These are phyloP conservation scores for Fragum fragum DNA, from an alignment of 2,888 invertebrate genomes.

Conservation along the genomic window DNA sequence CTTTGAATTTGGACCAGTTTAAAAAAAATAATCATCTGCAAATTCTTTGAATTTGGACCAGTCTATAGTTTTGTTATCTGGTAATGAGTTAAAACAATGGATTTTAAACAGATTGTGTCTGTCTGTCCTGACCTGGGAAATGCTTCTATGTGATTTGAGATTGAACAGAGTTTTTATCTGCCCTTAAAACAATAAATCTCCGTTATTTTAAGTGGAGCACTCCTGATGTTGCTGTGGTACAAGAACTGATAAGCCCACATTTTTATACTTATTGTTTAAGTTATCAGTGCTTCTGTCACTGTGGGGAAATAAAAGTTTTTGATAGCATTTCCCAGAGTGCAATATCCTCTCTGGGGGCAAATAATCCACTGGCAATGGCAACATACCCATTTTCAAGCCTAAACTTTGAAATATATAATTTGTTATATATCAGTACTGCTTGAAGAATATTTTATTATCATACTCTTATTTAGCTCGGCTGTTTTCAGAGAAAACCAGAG, in stretches of 20 bases:
- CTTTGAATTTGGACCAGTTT: too few species aligned
- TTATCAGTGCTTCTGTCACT: slow-evolving; percentile 22
- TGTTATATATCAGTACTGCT: too few species aligned
- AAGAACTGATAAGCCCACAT: slow-evolving; percentile 20
- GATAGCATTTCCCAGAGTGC: slow-evolving; percentile 14
- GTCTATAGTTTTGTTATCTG: too few species aligned
- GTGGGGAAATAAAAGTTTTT: slow-evolving; percentile 7
- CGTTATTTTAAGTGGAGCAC: slow-evolving; percentile 23
- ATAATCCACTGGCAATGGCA: too few species aligned
- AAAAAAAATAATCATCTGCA: too few species aligned
- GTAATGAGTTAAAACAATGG: slow-evolving; percentile 8
- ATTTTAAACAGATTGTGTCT: slow-evolving; percentile 7
- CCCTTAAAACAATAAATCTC: slow-evolving; percentile 25
- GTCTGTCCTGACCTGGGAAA: slow-evolving; percentile 6
- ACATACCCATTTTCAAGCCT: too few species aligned
- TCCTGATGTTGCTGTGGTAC: slow-evolving; percentile 8
- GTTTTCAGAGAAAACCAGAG: too few species aligned
- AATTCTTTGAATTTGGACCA: too few species aligned
- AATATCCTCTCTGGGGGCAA: neutral
- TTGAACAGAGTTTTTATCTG: slow-evolving; percentile 16
- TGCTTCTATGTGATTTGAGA: slow-evolving; percentile 23
- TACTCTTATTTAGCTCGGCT: too few species aligned
- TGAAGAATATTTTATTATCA: too few species aligned
- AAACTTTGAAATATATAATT: too few species aligned
- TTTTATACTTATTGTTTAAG: slow-evolving; percentile 23